Conservation (phyloP, 2,113 vertebrate genomes). For the Chloropsis hardwickii region DNA sequence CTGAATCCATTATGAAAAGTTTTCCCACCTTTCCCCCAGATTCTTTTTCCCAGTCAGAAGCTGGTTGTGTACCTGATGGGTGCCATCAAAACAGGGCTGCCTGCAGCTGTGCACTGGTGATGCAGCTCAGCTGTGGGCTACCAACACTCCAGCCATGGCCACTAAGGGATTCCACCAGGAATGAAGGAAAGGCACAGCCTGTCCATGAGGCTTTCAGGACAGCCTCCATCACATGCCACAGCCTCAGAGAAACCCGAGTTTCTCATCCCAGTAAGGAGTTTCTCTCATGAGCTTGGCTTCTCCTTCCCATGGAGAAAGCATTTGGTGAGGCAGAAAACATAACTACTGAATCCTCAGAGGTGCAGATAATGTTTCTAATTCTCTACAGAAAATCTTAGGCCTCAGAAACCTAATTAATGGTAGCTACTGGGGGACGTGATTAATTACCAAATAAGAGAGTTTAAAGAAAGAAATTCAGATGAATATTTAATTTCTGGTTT, state of each 20-base stretch:
- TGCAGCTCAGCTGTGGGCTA: not conserved
- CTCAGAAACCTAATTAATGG: constrained; percentile 53
- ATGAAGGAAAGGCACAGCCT: not conserved
- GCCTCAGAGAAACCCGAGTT: not conserved
- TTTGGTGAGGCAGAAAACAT: not conserved
- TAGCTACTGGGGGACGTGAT: constrained; percentile 31
- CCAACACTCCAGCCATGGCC: not conserved
- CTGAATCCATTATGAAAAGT: not conserved
- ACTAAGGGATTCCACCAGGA: not conserved
- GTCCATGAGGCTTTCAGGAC: not conserved
- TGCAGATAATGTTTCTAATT: not conserved
- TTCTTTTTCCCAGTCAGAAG: not conserved
- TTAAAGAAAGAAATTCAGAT: constrained; percentile 31
- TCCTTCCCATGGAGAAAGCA: not conserved
- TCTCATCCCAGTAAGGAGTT: not conserved
- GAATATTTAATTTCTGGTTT: constrained; percentile 47
- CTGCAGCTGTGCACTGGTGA: not conserved
- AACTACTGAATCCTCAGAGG: not conserved
- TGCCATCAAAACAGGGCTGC: not conserved
- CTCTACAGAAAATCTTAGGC: not conserved
- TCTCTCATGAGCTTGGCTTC: not conserved
- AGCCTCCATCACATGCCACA: accelerated
- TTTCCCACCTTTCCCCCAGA: not conserved
- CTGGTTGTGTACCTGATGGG: accelerated
- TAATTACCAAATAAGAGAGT: constrained; percentile 46